Conservation (phyloP, 2,888 invertebrate genomes). For the Dendrolimus pini region DNA sequence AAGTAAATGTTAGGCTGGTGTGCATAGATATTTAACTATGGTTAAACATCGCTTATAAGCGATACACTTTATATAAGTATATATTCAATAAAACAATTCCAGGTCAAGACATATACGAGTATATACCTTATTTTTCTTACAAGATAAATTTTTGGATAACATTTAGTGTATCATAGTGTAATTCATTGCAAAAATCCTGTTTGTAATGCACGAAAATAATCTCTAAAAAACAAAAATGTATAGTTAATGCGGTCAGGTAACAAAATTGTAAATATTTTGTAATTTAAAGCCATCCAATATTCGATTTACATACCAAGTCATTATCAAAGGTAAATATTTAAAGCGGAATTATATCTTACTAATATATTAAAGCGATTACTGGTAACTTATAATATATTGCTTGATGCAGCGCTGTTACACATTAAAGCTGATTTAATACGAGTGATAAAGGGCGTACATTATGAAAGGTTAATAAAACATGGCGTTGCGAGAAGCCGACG, state of each 20-base stretch:
- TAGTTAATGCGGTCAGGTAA: background rate
- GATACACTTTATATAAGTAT: too few relatives aligned
- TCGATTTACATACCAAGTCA: background rate
- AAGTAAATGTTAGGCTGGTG: too few relatives aligned
- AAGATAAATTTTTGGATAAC: too few relatives aligned
- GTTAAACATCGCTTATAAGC: too few relatives aligned
- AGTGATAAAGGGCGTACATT: conserved; percentile 45
- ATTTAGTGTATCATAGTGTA: too few relatives aligned
- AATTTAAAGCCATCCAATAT: background rate
- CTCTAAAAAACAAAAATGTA: too few relatives aligned
- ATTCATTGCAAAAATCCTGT: too few relatives aligned
- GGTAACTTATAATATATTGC: conserved; percentile 30
- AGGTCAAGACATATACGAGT: too few relatives aligned
- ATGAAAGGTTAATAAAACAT: conserved; percentile 63
- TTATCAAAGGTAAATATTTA: conserved; percentile 12
- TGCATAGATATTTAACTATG: too few relatives aligned
- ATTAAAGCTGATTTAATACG: conserved; percentile 48
- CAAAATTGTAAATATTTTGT: background rate
- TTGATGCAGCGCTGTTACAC: conserved; percentile 40
- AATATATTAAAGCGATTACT: conserved; percentile 25
- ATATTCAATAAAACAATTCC: too few relatives aligned
- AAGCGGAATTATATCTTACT: conserved; percentile 9
- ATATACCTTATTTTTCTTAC: too few relatives aligned
- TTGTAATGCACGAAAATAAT: too few relatives aligned
- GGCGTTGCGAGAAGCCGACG: conserved; percentile 35